These are phyloP conservation scores for Vanessa cardui DNA, from an alignment of 2,888 invertebrate genomes.

Conservation along the genomic window DNA sequence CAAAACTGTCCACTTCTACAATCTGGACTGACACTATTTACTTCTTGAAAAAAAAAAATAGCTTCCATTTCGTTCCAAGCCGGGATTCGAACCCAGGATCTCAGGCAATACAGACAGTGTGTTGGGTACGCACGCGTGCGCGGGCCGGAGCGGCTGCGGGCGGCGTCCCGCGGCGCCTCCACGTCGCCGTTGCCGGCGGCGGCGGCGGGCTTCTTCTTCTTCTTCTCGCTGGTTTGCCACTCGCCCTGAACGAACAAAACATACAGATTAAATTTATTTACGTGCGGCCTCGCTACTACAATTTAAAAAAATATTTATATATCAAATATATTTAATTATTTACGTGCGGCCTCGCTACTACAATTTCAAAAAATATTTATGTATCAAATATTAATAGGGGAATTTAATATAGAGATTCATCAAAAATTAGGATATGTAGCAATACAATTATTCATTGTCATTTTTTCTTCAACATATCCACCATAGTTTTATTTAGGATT, in stretches of 20 bases:
- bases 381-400: too few species aligned
- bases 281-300: background rate
- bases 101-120: background rate
- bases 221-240: constrained; percentile 93
- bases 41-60: background rate
- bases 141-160: constrained; percentile 58
- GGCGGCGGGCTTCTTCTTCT: constrained; percentile 90
- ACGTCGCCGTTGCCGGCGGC: constrained; percentile 74
- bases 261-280: background rate
- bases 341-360: background rate
- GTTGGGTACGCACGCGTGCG: constrained; percentile 60
- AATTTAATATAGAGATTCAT: too few species aligned
- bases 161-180: constrained; percentile 57
- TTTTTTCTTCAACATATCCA: too few species aligned
- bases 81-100: background rate
- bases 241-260: constrained; percentile 83
- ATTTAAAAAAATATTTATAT: background rate
- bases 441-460: too few species aligned
- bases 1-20: too few species aligned
- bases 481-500: too few species aligned
- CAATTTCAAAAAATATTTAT: background rate
- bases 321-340: too few species aligned
- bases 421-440: too few species aligned
- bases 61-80: too few species aligned
- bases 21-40: too few species aligned